Evolutionary conservation across 2,888 invertebrate genomes (phyloP).

Genomic region (Nineta flava): DNA sequence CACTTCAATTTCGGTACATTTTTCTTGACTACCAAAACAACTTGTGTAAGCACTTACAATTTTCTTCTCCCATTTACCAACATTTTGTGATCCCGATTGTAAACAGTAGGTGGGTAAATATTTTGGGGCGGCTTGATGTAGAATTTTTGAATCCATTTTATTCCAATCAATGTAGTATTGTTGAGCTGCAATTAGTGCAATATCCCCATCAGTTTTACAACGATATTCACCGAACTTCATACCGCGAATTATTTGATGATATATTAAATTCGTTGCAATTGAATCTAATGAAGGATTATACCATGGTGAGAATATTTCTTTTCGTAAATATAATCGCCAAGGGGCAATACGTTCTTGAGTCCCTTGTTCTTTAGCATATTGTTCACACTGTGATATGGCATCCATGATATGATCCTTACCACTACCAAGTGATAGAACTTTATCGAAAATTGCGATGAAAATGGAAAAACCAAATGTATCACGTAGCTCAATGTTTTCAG

Average conservation of each 20-base stretch:
- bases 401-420: conserved; percentile 89
- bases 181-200: conserved; percentile 77
- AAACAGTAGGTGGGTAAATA: conserved; percentile 69
- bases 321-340: conserved; percentile 75
- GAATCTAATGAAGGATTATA: conserved; percentile 70
- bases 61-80: conserved; percentile 53
- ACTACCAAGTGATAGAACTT: conserved; percentile 72
- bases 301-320: conserved; percentile 88
- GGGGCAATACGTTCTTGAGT: conserved; percentile 69
- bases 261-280: conserved; percentile 76
- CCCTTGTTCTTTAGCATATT: conserved; percentile 83
- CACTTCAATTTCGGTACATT: conserved; percentile 47
- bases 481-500: conserved; percentile 55
- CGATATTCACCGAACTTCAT: conserved; percentile 87
- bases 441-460: conserved; percentile 79
- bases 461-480: conserved; percentile 87
- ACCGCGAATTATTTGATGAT: conserved; percentile 73
- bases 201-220: conserved; percentile 65
- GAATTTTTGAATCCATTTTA: conserved; percentile 45
- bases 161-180: conserved; percentile 78
- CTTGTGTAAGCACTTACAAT: conserved; percentile 55
- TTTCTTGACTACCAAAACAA: conserved; percentile 54
- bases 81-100: conserved; percentile 22
- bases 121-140: conserved; percentile 55
- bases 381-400: conserved; percentile 91